These are phyloP conservation scores for Oryzias woworae DNA, from an alignment of 2,113 vertebrate genomes.

Conservation along the genomic window DNA sequence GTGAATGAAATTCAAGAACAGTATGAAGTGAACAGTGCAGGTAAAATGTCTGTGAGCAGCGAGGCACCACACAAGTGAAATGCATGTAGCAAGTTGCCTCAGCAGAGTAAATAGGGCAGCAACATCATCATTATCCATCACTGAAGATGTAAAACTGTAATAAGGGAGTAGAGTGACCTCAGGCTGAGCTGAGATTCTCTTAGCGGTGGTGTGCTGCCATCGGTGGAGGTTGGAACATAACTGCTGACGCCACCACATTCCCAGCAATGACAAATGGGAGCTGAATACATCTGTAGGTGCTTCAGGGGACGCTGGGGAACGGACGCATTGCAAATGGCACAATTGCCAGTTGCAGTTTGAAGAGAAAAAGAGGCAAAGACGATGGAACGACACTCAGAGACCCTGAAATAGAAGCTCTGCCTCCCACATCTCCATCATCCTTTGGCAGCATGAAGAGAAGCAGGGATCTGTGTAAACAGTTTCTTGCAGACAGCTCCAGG, in stretches of 20 bases:
- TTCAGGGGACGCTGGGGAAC: constrained; percentile 65
- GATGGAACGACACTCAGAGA: constrained; percentile 33
- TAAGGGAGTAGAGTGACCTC: constrained; percentile 65
- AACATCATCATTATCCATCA: constrained; percentile 67
- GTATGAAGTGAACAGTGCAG: constrained; percentile 4
- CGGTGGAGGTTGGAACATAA: constrained; percentile 60
- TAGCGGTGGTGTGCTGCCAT: constrained; percentile 39
- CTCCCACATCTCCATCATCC: constrained; percentile 51
- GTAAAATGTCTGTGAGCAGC: constrained; percentile 9
- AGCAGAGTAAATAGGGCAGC: constrained; percentile 66
- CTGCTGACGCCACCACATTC: constrained; percentile 76
- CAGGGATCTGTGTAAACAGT: constrained; percentile 15
- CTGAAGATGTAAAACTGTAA: constrained; percentile 59
- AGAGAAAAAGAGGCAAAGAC: constrained; percentile 33
- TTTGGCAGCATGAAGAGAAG: constrained; percentile 18
- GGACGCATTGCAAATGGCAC: constrained; percentile 56
- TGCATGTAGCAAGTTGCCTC: constrained; percentile 23
- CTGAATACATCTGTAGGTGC: constrained; percentile 73
- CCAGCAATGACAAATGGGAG: constrained; percentile 76
- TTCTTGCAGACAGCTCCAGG: background rate
- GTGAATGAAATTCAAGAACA: background rate
- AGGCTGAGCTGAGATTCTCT: constrained; percentile 42
- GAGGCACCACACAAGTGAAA: constrained; percentile 31
- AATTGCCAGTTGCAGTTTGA: constrained; percentile 56
- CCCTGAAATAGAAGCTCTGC: constrained; percentile 56